Evolutionary conservation across 2,888 invertebrate genomes (phyloP).

Genomic region (Flexamia atlantica): DNA sequence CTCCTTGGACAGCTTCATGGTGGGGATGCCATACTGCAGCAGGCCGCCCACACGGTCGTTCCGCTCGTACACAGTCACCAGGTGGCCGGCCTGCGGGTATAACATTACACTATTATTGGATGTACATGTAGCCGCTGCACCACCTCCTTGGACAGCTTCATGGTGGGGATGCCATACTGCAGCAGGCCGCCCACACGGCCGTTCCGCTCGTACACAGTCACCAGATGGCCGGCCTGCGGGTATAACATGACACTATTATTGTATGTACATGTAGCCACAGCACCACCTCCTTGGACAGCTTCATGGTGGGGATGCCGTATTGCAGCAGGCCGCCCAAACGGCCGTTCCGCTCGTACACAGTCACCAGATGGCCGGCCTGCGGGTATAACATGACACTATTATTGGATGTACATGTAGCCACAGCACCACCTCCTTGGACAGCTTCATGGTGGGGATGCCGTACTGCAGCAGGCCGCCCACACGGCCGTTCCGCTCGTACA

Average conservation of each 20-base stretch:
- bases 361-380: conserved; percentile 96
- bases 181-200: conserved; percentile 96
- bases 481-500: conserved; percentile 97
- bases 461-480: conserved; percentile 97
- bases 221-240: conserved; percentile 95
- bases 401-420: too few relatives aligned
- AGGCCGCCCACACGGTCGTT: conserved; percentile 97
- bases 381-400: too few relatives aligned
- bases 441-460: conserved; percentile 99
- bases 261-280: too few relatives aligned
- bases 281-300: conserved; percentile 95
- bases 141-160: conserved; percentile 97
- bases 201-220: conserved; percentile 98
- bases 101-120: too few relatives aligned
- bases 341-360: conserved; percentile 98
- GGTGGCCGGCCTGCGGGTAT: conserved; percentile 95
- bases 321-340: conserved; percentile 95
- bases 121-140: conserved; percentile 93
- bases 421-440: conserved; percentile 95
- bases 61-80: conserved; percentile 97
- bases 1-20: conserved; percentile 98
- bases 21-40: conserved; percentile 98
- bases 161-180: conserved; percentile 99
- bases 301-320: conserved; percentile 99
- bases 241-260: too few relatives aligned